A percentile compares a stretch with the other conserved stretches of the same genome.
These are phyloP conservation scores for Tragelaphus buxtoni DNA, from an alignment of 2,113 vertebrate species.

Conservation along the genomic window DNA sequence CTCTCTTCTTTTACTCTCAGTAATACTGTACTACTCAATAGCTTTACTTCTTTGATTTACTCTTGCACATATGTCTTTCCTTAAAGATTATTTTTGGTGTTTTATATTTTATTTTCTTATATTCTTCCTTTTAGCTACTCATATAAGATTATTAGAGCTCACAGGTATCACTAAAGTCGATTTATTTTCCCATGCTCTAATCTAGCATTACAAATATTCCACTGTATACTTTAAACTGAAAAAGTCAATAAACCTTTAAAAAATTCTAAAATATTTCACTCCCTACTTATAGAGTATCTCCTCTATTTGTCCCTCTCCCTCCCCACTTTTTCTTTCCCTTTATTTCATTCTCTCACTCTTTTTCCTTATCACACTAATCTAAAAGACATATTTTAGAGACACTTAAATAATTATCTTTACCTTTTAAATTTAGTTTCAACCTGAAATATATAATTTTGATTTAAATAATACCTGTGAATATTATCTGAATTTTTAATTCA, in stretches of 20 bases:
- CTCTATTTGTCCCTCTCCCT: neutral
- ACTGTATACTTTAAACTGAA: neutral
- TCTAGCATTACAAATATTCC: neutral
- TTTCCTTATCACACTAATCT: neutral
- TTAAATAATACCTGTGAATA: neutral
- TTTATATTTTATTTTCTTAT: neutral
- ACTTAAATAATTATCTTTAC: neutral
- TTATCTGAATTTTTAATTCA: neutral
- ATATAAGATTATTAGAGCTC: neutral
- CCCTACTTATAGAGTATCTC: neutral
- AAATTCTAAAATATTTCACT: neutral
- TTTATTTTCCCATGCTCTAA: neutral
- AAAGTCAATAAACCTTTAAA: neutral
- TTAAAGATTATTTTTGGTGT: neutral
- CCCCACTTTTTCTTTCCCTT: neutral
- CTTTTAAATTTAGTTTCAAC: neutral
- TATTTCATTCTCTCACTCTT: neutral
- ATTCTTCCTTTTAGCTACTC: neutral
- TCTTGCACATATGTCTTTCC: neutral
- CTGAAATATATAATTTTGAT: neutral
- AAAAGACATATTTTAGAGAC: neutral
- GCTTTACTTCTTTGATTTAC: neutral
- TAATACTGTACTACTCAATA: neutral
- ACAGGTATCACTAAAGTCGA: neutral
- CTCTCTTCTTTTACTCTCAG: neutral